These are phyloP conservation scores for Lasaia peninsularis DNA, from an alignment of 1,140 invertebrate genomes.

Conservation along the genomic window DNA sequence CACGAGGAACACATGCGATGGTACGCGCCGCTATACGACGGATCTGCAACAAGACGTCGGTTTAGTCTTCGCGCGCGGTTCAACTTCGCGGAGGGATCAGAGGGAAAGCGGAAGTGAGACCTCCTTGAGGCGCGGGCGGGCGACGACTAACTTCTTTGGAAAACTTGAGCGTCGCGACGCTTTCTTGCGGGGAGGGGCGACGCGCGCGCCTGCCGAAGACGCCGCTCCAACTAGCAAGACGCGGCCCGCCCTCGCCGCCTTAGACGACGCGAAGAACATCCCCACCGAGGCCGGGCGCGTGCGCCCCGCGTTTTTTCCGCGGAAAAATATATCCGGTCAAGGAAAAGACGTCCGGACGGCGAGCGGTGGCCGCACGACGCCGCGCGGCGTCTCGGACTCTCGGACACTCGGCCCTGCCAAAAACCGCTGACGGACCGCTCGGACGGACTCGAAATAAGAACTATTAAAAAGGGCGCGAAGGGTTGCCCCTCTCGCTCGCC, in stretches of 20 bases:
- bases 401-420: constrained; percentile 27
- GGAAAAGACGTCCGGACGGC: constrained; percentile 60
- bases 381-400: constrained; percentile 32
- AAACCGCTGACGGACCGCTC: constrained; percentile 48
- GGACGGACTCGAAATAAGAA: constrained; percentile 62
- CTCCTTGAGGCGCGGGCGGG: constrained; percentile 73
- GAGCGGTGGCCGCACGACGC: constrained; percentile 33
- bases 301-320: constrained; percentile 73
- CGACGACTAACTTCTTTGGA: constrained; percentile 76
- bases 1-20: constrained; percentile 59
- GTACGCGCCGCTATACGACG: constrained; percentile 35
- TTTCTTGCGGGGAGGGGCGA: constrained; percentile 72
- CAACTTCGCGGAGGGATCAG: constrained; percentile 32
- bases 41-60: constrained; percentile 44
- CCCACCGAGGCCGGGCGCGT: constrained; percentile 66
- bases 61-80: constrained; percentile 28
- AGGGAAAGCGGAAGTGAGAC: constrained; percentile 66
- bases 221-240: constrained; percentile 74
- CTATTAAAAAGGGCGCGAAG: constrained; percentile 66
- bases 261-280: constrained; percentile 73
- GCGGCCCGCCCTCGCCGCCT: constrained; percentile 71
- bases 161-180: constrained; percentile 71
- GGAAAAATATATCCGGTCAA: constrained; percentile 73
- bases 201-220: constrained; percentile 72
- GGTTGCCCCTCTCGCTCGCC: constrained; percentile 61